Evolutionary conservation across 2,113 vertebrate genomes (phyloP), one percentile per base, ranked within the genome.

Genomic region (Sorex araneus): DNA sequence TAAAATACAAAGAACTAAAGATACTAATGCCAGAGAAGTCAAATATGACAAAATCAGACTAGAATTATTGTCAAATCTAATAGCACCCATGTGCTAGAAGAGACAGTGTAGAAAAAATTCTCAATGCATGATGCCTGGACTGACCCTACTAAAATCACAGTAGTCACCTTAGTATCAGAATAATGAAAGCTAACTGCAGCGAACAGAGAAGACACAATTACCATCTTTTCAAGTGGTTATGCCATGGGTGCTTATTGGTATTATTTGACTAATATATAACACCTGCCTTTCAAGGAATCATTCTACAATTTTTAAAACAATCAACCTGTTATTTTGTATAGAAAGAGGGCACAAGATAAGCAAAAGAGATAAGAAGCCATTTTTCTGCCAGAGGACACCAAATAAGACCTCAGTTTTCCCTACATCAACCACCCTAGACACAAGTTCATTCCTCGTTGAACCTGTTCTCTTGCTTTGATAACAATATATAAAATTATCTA

Each of bases 121-220:
- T 84, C n/a, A 95, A 81, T 2, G 91, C 57, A 50, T 60, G 50
- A 95, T 92, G 60, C 45, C 69, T 89, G 80, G 84, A 94, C 3
- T 90, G 40, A 19, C 88, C 36, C n/a, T 76, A 64, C 50, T 16
- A 87, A 34, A 89, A 89, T 8, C 18, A 90, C 43, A 87, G 36
- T 8, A 82, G 36, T 86, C 4, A 6, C 36, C 75, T 16, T 15
- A 54, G 66, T n/a, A 73, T 27, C 27, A 66, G 40, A 45, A 54
- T n/a, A 54, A 91, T 91, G 63, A 87, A 79, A 90, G 63, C 27
- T 73, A 96, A 86, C 18, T 81, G 4, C 15, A 81, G 43, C 93
- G 60, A 93, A 88, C 25, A 83, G 16, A 91, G 21, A 89, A 16
- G 34, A 75, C n/a, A 43, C 67, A 91, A 50, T 73, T 34, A 71